These are phyloP conservation scores for Lepisosteus oculatus DNA, from an alignment of 2,113 vertebrate species.

Conservation along the genomic window DNA sequence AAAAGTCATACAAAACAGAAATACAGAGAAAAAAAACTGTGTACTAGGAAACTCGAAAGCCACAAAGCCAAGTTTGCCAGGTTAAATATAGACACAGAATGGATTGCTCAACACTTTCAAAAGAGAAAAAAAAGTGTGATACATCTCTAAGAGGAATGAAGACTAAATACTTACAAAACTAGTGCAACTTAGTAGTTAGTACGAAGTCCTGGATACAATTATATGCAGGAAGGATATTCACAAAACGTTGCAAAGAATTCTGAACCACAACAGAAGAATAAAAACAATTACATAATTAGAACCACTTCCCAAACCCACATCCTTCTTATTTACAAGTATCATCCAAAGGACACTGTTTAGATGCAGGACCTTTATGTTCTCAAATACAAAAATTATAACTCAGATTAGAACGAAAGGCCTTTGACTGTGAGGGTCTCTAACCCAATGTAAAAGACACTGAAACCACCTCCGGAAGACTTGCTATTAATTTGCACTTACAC, in stretches of 20 bases:
- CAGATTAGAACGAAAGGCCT: slow-evolving; percentile 52
- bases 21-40: neutral
- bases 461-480: too few species aligned
- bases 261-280: slow-evolving; percentile 75
- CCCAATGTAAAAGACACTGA: too few species aligned
- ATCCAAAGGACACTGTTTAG: slow-evolving; percentile 65
- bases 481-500: too few species aligned
- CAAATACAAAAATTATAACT: slow-evolving; percentile 55
- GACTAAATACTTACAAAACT: slow-evolving; percentile 33
- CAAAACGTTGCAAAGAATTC: slow-evolving; percentile 64
- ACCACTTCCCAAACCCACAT: slow-evolving; percentile 74
- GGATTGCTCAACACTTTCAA: too few species aligned
- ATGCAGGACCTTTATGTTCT: slow-evolving; percentile 58
- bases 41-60: neutral
- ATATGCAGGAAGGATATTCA: slow-evolving; percentile 72
- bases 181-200: slow-evolving; percentile 46
- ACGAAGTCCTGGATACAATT: slow-evolving; percentile 61
- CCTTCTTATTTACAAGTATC: slow-evolving; percentile 70
- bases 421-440: slow-evolving; percentile 40
- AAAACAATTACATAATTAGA: slow-evolving; percentile 67
- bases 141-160: slow-evolving; percentile 36
- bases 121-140: slow-evolving; percentile 26
- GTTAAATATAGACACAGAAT: too few species aligned
- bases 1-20: neutral
- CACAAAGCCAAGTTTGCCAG: neutral